phyloP scores from a whole-genome alignment of 2,797 vertebrate species.

The Protosalanx chinensis region DNA sequence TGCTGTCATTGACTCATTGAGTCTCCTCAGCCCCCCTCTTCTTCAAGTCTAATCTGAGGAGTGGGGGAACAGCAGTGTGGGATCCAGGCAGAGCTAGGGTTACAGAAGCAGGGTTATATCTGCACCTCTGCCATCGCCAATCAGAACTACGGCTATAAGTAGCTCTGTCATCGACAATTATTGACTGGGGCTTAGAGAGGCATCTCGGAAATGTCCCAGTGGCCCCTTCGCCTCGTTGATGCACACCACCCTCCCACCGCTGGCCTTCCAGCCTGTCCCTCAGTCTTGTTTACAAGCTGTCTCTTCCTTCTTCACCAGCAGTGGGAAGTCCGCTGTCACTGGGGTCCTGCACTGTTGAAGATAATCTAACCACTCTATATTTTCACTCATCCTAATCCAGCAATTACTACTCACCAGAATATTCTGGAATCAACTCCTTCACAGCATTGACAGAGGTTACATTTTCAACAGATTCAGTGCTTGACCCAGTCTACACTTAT shows the following conservation, averaged over 20 bases:
- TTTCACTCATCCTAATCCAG: slow-evolving; percentile 40
- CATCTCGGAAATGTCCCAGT: slow-evolving; percentile 49
- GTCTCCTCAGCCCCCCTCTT: slow-evolving; percentile 24
- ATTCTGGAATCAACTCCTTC: background rate
- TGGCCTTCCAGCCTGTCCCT: slow-evolving; percentile 11
- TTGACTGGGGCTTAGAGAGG: slow-evolving; percentile 56
- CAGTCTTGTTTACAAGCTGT: slow-evolving; percentile 21
- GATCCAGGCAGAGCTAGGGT: slow-evolving; percentile 47
- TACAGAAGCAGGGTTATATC: slow-evolving; percentile 61
- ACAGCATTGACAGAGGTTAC: background rate
- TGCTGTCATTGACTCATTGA: slow-evolving; percentile 24
- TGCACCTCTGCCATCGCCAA: slow-evolving; percentile 69
- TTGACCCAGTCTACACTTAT: background rate
- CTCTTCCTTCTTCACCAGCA: slow-evolving; percentile 21
- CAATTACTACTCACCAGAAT: slow-evolving; percentile 1
- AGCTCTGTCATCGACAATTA: slow-evolving; percentile 59
- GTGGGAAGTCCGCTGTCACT: slow-evolving; percentile 40
- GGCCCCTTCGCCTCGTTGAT: slow-evolving; percentile 31
- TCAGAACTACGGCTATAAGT: slow-evolving; percentile 63
- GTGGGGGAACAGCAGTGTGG: slow-evolving; percentile 42
- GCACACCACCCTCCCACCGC: slow-evolving; percentile 13
- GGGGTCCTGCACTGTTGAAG: slow-evolving; percentile 37
- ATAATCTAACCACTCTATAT: slow-evolving; percentile 60
- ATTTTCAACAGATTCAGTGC: background rate
- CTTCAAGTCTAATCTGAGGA: slow-evolving; percentile 50